Evolutionary conservation across 2,888 invertebrate species (phyloP).

Genomic region (Phytoseiulus persimilis): DNA sequence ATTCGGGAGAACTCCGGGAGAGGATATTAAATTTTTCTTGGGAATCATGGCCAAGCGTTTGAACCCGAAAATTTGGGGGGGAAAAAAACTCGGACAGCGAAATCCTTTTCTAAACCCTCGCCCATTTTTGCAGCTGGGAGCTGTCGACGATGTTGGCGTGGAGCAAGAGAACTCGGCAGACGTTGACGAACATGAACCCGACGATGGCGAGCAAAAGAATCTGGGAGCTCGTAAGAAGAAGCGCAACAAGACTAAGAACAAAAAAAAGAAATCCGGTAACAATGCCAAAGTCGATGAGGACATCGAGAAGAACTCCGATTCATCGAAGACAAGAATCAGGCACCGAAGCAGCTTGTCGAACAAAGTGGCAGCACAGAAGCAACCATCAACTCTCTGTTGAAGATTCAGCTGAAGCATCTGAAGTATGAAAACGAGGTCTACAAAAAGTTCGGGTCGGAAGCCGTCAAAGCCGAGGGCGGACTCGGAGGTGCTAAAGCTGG

Average conservation of each 20-base stretch:
- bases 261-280: slow-evolving; percentile 6
- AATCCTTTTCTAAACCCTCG: not conserved
- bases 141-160: not conserved
- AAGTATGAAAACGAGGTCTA: not conserved
- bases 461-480: not conserved
- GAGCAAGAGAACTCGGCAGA: not conserved
- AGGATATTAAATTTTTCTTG: no score
- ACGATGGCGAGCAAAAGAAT: not conserved
- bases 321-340: slow-evolving; percentile 9
- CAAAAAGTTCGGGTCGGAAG: not conserved
- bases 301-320: slow-evolving; percentile 14
- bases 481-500: not conserved
- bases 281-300: not conserved
- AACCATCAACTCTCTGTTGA: not conserved
- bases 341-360: not conserved
- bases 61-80: not conserved
- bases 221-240: not conserved
- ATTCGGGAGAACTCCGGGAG: not conserved
- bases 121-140: not conserved
- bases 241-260: slow-evolving; percentile 9
- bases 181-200: not conserved
- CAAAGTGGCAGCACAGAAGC: not conserved
- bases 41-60: not conserved
- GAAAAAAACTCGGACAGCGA: not conserved
- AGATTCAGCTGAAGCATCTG: not conserved